Base-by-base conservation (phyloP, 2,888 invertebrate genomes). In the Campaea margaritaria region DNA sequence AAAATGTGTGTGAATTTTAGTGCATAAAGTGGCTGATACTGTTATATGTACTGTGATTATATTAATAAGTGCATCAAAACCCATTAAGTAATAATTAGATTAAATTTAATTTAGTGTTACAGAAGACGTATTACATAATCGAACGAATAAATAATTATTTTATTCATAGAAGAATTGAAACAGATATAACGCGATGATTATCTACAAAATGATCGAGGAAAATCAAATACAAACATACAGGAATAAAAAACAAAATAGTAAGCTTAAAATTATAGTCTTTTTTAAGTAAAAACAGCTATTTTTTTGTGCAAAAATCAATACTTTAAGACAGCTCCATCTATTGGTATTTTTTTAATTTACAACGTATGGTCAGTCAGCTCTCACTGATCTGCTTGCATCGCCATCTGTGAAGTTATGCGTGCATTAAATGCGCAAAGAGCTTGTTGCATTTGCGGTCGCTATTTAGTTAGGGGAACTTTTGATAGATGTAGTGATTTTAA, bases 351-450 rank as follows among this genome's bases (percentile, higher is more conserved):
- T 52, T 48, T 64, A 76, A 84, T 75, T 83, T 78, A 85, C 69
- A 66, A 68, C 58, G 62, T 57, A 34, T 65, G 66, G 69, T 61
- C 47, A 47, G 58, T 65, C 39, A 65, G 55, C 58, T 52, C 55
- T 53, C 61, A 41, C 57, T 62, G 49, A 59, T 70, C 55, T 52
- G 60, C 59, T 67, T 75, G 75, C 76, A 80, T 77, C 79, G 87
- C 91, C 91, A 91, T 91, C 91, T 92, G 74, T 88, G 81, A 70
- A 71, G 64, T 70, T 76, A 71, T 72, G 76, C 74, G 74, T 76
- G 85, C 83, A 89, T 80, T 80, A 80, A 74, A 73, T 73, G 66
- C 70, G 60, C 66, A 62, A 58, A 42, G 49, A 59, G 44, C 47
- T 15, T 47, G 39, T 15, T 53, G 49, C 62, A 57, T 12, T 39